These are phyloP conservation scores for Podargus strigoides DNA, from an alignment of 2,797 vertebrate species.

Conservation along the genomic window DNA sequence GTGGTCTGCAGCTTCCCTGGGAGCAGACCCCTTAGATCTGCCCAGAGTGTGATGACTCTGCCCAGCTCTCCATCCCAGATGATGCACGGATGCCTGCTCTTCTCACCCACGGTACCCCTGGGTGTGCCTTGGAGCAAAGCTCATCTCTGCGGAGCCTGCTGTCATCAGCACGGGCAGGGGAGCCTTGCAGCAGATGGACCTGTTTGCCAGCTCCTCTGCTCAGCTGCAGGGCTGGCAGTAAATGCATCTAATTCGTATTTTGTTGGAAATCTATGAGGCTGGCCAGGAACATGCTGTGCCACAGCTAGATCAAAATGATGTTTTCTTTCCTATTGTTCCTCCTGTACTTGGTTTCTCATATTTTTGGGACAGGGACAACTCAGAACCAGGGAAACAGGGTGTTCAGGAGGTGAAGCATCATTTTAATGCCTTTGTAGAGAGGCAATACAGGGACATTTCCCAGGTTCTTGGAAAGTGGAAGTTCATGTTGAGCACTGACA, in stretches of 20 bases:
- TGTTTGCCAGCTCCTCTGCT: neutral
- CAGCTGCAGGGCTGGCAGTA: neutral
- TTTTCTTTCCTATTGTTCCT: neutral
- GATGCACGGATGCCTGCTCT: neutral
- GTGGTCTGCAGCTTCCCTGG: neutral
- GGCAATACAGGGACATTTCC: neutral
- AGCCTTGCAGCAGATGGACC: neutral
- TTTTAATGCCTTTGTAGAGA: neutral
- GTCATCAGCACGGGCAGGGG: neutral
- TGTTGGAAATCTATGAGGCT: neutral
- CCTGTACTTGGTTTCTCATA: neutral
- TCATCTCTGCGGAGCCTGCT: neutral
- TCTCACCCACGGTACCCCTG: accelerated
- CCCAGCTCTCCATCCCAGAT: accelerated
- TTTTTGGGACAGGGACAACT: neutral
- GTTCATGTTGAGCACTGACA: neutral
- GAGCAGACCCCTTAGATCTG: neutral
- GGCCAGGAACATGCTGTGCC: neutral
- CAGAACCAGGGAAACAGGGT: neutral
- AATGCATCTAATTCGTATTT: neutral
- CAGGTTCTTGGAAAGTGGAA: conserved; percentile 9
- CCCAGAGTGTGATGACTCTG: neutral
- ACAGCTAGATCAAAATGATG: neutral
- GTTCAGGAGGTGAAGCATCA: neutral
- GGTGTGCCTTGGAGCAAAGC: neutral